Conservation (phyloP, 2,797 vertebrate genomes). For the Acanthornis magna region DNA sequence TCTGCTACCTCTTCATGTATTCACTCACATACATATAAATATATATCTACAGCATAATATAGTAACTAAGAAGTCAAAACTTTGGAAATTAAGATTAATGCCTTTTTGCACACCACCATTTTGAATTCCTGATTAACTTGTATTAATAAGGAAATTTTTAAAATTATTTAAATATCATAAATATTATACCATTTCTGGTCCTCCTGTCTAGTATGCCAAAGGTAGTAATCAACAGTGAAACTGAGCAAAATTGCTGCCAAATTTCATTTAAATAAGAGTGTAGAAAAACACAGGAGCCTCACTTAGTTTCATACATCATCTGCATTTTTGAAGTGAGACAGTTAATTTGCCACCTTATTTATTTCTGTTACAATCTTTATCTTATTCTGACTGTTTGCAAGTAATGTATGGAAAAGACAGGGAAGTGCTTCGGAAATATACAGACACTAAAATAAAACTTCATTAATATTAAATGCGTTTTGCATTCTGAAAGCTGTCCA, state of each 20-base stretch:
- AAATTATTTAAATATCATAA: not conserved
- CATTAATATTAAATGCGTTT: not conserved
- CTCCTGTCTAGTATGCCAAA: not conserved
- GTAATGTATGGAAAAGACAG: not conserved
- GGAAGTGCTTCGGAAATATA: not conserved
- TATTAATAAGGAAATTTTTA: not conserved
- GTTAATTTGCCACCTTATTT: not conserved
- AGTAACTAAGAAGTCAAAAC: not conserved
- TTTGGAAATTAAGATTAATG: not conserved
- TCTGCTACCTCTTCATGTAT: not conserved
- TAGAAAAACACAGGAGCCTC: not conserved
- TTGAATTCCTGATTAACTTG: not conserved
- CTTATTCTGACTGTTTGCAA: not conserved
- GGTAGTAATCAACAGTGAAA: not conserved
- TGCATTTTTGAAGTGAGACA: not conserved
- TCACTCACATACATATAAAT: accelerated
- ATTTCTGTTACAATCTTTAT: not conserved
- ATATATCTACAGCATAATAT: accelerated
- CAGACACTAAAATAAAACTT: not conserved
- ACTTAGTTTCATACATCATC: not conserved
- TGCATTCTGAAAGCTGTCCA: not conserved
- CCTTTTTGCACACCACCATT: not conserved
- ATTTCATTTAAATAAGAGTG: not conserved
- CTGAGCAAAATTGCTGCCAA: not conserved
- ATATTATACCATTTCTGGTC: not conserved